phyloP scores from a whole-genome alignment of 2,113 vertebrate species.

The Charina bottae region DNA sequence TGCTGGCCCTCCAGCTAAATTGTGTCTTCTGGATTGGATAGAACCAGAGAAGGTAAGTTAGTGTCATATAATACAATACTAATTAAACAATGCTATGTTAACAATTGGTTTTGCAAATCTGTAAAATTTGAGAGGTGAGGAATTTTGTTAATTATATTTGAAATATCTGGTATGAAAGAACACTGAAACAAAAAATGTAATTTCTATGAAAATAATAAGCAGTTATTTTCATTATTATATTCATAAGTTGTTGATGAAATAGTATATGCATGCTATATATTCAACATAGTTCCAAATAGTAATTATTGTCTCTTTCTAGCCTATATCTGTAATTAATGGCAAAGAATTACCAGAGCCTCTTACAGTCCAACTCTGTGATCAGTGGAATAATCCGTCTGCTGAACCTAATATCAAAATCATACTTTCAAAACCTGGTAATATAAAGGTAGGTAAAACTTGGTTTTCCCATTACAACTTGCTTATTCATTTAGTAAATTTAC shows the following conservation, averaged over 20 bases:
- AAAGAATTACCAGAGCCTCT: constrained; percentile 78
- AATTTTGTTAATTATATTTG: not conserved
- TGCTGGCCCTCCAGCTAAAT: constrained; percentile 81
- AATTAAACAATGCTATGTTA: accelerated
- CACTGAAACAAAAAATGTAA: not conserved
- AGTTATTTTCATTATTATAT: not conserved
- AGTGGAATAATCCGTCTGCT: constrained; percentile 85
- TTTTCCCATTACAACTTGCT: not conserved
- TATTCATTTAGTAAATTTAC: not conserved
- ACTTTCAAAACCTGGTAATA: constrained; percentile 68
- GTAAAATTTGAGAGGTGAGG: not conserved
- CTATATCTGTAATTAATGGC: constrained; percentile 83
- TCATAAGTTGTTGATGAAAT: not conserved
- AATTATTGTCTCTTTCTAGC: constrained; percentile 70
- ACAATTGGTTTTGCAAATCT: not conserved
- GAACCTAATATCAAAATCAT: constrained; percentile 81
- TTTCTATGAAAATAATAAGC: not conserved
- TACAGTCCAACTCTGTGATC: constrained; percentile 84
- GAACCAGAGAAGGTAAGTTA: constrained; percentile 74
- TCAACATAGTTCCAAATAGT: not conserved
- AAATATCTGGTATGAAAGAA: not conserved
- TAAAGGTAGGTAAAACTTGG: constrained; percentile 70
- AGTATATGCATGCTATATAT: not conserved
- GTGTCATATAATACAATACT: not conserved
- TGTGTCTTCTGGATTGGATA: constrained; percentile 78